Evolutionary conservation across 2,888 invertebrate species (phyloP).

Genomic region (Synanthedon formicaeformis): DNA sequence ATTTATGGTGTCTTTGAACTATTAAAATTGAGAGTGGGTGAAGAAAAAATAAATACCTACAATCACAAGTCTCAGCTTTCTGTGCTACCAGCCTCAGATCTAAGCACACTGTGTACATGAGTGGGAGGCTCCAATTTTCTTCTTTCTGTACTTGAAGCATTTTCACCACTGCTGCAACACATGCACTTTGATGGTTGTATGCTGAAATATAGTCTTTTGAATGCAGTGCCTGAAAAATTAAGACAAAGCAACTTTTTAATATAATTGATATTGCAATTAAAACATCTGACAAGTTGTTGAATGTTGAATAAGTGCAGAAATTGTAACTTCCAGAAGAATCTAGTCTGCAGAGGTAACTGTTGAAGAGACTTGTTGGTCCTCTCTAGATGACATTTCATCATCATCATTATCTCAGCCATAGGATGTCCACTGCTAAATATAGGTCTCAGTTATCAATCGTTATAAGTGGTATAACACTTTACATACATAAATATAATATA

Average conservation of each 20-base stretch:
- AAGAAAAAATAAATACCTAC: constrained; percentile 21
- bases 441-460: too few species aligned
- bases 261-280: neutral
- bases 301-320: too few species aligned
- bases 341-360: too few species aligned
- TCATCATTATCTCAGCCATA: too few species aligned
- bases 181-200: constrained; percentile 81
- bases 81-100: constrained; percentile 89
- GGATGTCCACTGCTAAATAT: too few species aligned
- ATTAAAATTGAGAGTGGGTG: too few species aligned
- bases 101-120: constrained; percentile 90
- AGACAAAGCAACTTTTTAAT: neutral
- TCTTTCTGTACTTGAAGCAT: constrained; percentile 89
- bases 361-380: too few species aligned
- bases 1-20: too few species aligned
- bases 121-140: constrained; percentile 96
- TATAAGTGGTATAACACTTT: too few species aligned
- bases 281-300: neutral
- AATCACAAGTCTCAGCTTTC: constrained; percentile 74
- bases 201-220: constrained; percentile 73
- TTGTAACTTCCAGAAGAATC: too few species aligned
- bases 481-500: too few species aligned
- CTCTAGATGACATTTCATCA: too few species aligned
- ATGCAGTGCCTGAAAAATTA: constrained; percentile 43
- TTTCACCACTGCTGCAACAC: constrained; percentile 83